phyloP scores from a whole-genome alignment of 2,113 vertebrate species.

The Oxygymnocypris stewartii region DNA sequence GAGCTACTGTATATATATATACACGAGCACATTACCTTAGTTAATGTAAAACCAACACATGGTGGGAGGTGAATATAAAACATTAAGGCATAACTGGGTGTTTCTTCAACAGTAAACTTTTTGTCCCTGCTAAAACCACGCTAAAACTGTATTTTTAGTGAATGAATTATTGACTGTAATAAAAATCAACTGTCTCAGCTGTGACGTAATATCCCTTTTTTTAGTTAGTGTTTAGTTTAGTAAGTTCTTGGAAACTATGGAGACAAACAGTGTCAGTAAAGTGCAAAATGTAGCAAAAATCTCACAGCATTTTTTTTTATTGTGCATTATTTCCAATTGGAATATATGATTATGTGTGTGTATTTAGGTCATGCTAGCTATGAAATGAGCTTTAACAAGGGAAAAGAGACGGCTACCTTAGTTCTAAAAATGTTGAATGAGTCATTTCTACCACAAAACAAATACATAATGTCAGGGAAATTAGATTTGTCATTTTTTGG shows the following conservation, averaged over 20 bases:
- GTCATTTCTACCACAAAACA: background rate
- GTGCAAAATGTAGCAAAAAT: background rate
- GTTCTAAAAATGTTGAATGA: background rate
- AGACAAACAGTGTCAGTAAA: background rate
- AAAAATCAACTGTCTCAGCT: background rate
- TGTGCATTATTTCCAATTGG: background rate
- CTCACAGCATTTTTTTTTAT: background rate
- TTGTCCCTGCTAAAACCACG: background rate
- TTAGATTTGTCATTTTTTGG: background rate
- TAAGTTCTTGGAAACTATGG: background rate
- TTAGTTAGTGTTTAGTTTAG: background rate
- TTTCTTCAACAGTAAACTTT: background rate
- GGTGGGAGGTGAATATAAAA: slow-evolving; percentile 4
- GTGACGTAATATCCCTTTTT: background rate
- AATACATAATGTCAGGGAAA: background rate
- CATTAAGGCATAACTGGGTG: background rate
- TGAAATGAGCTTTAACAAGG: background rate
- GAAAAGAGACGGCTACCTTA: background rate
- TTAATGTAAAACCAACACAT: slow-evolving; percentile 32
- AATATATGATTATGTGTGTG: background rate
- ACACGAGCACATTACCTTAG: background rate
- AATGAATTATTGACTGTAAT: background rate
- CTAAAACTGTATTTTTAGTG: background rate
- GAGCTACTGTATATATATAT: slow-evolving; percentile 5
- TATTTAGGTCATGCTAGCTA: background rate